Conservation (phyloP, 2,888 invertebrate species). For the Platycheirus albimanus region DNA sequence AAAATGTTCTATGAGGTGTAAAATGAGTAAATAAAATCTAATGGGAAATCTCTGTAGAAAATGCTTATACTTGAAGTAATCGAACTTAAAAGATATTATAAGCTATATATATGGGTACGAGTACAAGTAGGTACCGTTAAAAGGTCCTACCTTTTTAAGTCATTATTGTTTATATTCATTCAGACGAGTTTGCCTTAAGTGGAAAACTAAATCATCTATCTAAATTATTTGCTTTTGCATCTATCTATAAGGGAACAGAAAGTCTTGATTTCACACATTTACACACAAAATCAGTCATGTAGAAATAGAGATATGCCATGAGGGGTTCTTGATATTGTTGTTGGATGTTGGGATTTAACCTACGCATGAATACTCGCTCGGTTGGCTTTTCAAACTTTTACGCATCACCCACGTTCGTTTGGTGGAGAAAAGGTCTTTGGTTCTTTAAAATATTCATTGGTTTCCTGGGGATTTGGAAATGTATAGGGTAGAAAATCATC, state of each 20-base stretch:
- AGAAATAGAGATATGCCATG: conserved; percentile 45
- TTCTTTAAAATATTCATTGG: background rate
- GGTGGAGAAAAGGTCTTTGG: background rate
- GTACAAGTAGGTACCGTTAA: background rate
- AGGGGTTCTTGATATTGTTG: no score
- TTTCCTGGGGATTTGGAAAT: background rate
- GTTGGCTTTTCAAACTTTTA: conserved; percentile 8
- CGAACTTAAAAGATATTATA: conserved; percentile 29
- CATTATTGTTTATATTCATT: conserved; percentile 22
- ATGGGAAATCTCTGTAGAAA: conserved; percentile 28
- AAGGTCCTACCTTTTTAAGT: background rate
- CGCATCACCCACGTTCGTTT: background rate
- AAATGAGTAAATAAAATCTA: conserved; percentile 43
- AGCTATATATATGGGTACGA: no score
- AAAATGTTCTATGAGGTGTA: conserved; percentile 34
- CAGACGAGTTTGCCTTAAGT: conserved; percentile 31
- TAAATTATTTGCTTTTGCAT: conserved; percentile 15
- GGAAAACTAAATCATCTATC: conserved; percentile 53
- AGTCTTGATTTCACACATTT: background rate
- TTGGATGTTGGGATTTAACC: conserved; percentile 12
- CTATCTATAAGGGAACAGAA: background rate
- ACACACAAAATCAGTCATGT: conserved; percentile 56
- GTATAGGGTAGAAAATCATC: background rate
- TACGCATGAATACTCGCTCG: conserved; percentile 30
- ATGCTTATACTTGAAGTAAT: conserved; percentile 21